Conservation (phyloP, 2,888 invertebrate species). For the Limnephilus auricula region DNA sequence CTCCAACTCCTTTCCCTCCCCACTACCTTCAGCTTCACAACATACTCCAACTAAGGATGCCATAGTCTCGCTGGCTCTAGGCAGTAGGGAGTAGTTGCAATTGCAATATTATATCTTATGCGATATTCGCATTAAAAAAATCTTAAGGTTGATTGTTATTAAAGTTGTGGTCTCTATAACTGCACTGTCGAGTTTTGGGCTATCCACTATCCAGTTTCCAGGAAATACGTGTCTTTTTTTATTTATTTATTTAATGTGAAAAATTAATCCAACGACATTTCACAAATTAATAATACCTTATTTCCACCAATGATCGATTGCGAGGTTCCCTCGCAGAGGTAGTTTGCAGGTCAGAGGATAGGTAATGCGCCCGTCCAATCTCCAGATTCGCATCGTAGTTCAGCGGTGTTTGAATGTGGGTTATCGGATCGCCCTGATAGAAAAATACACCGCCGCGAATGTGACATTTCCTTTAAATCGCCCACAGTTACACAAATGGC, state of each 20-base stretch:
- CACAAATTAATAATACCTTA: neutral
- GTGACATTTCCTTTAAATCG: constrained; percentile 11
- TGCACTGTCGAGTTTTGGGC: too few relatives aligned
- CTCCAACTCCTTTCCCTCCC: too few relatives aligned
- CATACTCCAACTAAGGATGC: too few relatives aligned
- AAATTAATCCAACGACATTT: neutral
- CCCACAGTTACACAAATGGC: constrained; percentile 27
- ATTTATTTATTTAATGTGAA: neutral
- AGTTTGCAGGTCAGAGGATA: neutral
- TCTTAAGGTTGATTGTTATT: too few relatives aligned
- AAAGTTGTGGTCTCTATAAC: too few relatives aligned
- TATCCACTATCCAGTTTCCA: neutral
- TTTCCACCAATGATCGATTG: neutral
- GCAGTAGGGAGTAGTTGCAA: too few relatives aligned
- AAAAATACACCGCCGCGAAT: constrained; percentile 18
- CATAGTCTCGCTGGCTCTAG: too few relatives aligned
- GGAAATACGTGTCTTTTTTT: too few relatives aligned
- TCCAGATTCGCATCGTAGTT: neutral
- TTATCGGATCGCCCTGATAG: constrained; percentile 15
- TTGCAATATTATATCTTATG: too few relatives aligned
- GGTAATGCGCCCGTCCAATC: neutral
- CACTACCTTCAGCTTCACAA: too few relatives aligned
- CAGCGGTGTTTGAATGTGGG: neutral
- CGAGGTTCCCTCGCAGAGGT: neutral
- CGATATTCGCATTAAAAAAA: too few relatives aligned